Percentiles rank a stretch among this genome's conserved stretches.
These are phyloP conservation scores for Drosophila truncata DNA, from an alignment of 1,140 invertebrate genomes.

Conservation along the genomic window DNA sequence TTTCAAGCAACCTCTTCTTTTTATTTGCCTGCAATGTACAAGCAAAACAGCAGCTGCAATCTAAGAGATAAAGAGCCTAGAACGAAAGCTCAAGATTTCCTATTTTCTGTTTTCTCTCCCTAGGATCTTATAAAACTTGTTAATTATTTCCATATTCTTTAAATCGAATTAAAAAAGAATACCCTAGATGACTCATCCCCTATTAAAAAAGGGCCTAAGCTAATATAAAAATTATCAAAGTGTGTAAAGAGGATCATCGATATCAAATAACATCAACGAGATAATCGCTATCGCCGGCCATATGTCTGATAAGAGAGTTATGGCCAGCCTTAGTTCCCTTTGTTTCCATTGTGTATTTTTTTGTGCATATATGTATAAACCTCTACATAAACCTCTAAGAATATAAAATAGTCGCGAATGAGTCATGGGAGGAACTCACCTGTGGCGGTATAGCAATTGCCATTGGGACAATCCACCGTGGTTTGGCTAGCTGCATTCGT, in stretches of 20 bases:
- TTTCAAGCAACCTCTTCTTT: too few species aligned
- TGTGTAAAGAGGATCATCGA: not conserved
- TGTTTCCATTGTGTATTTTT: conserved; percentile 1
- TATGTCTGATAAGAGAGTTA: conserved; percentile 20
- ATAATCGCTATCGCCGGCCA: conserved; percentile 33
- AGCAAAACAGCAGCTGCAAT: too few species aligned
- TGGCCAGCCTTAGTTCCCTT: conserved; percentile 13
- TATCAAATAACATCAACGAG: conserved; percentile 26
- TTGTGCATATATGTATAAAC: not conserved
- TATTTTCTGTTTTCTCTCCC: not conserved
- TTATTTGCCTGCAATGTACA: too few species aligned
- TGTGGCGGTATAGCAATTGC: conserved; percentile 6
- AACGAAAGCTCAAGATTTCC: too few species aligned
- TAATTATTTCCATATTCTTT: too few species aligned
- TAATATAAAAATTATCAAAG: not conserved
- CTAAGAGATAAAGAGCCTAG: too few species aligned
- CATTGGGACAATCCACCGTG: not conserved
- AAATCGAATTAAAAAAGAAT: not conserved
- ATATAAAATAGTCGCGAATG: conserved; percentile 27
- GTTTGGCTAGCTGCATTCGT: too few species aligned
- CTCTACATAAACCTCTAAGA: conserved; percentile 4
- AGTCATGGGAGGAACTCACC: conserved; percentile 38
- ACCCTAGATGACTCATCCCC: conserved; percentile 1
- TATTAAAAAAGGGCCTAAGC: not conserved
- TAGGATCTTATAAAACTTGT: not conserved